These are phyloP conservation scores for Zaprionus ghesquierei DNA, from an alignment of 1,140 invertebrate genomes.

Conservation along the genomic window DNA sequence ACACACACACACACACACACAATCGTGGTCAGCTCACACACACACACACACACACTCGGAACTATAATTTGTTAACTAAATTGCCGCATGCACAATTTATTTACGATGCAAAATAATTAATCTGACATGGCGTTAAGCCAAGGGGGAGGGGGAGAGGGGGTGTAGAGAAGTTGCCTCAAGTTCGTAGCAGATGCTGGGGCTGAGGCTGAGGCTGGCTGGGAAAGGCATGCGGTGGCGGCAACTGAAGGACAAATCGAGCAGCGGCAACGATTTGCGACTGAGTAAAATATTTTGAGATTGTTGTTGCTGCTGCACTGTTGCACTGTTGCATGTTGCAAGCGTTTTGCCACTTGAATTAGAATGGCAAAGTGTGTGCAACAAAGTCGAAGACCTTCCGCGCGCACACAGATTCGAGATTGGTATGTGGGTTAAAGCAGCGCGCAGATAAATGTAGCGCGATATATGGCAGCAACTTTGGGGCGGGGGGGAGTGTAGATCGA, in stretches of 20 bases:
- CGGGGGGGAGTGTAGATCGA: too few species aligned
- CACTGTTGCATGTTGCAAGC: background rate
- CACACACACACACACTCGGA: slow-evolving; percentile 12
- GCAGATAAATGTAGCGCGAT: too few species aligned
- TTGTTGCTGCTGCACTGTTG: background rate
- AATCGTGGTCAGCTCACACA: background rate
- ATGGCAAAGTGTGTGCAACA: slow-evolving; percentile 5
- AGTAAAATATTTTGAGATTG: slow-evolving; percentile 15
- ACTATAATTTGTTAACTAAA: slow-evolving; percentile 64
- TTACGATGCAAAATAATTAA: slow-evolving; percentile 57
- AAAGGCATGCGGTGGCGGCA: slow-evolving; percentile 18
- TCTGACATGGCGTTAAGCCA: slow-evolving; percentile 22
- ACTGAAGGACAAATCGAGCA: slow-evolving; percentile 45
- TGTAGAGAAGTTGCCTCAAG: background rate
- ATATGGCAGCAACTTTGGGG: too few species aligned
- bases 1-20: slow-evolving; percentile 1
- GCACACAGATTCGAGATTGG: background rate
- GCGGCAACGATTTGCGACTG: too few species aligned
- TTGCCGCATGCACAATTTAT: slow-evolving; percentile 55
- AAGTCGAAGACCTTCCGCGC: background rate
- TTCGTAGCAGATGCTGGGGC: background rate
- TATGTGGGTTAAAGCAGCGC: background rate
- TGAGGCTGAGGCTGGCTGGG: background rate
- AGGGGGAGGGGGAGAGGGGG: background rate
- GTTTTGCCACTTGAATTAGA: slow-evolving; percentile 13